Evolutionary conservation across 1,140 invertebrate genomes (phyloP), one percentile per base, ranked within the genome.

Genomic region (Brachionus paranguensis): DNA sequence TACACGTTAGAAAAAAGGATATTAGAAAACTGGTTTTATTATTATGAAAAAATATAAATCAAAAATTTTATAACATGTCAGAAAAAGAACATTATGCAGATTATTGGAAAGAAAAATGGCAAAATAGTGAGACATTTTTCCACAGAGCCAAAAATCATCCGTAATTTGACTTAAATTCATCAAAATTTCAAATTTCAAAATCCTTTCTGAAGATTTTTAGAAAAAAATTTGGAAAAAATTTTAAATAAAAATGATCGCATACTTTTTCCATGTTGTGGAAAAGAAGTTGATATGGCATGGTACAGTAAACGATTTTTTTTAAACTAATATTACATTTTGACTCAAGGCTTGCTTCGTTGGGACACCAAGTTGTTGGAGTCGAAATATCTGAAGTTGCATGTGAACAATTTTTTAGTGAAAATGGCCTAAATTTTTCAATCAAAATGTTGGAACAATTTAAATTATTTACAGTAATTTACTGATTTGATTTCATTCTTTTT

Each of bases 221-320:
- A 43, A n/a, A 55, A 78, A 55, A 8, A 78, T 43, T 29, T 78
- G 3, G 41, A 78, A 47, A 78, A 78, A 24, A 47, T 78, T 55
- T 7, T 55, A 14, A 27, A 55, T 8, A 81, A 43, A 29, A 33
- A 64, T 6, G 33, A 4, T 6, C 20, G 53, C 6, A 43, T 81
- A n/a, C 17, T 81, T 0, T 81, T 81, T 81, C 78, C 78, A 17
- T 68, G 55, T 37, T 81, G 78, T 81, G 78, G 78, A 10, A 81
- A 81, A 45, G 78, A 12, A 45, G 33, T 81, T 45, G 78, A 81
- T 47, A 81, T 81, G 78, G 27, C 78, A 60, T 81, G 78, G 78
- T 78, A 78, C 2, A n/a, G 5, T 6, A n/a, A 78, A 24, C 10
- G 5, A 33, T 43, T 29, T 27, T 27, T 37, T 29, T 29, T 2